phyloP scores from a whole-genome alignment of 2,888 invertebrate species.

The Habroteleia sp. region DNA sequence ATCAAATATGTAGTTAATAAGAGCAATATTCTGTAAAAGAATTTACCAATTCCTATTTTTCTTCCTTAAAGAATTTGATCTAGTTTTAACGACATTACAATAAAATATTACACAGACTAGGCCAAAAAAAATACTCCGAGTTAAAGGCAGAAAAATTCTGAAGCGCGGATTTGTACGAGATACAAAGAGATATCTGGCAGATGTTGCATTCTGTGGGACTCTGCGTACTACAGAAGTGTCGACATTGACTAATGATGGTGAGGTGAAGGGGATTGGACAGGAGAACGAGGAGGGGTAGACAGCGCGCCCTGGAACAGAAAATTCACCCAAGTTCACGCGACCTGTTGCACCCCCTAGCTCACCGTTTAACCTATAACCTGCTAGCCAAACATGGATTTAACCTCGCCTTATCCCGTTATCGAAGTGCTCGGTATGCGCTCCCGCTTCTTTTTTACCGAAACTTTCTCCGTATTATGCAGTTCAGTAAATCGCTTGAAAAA shows the following conservation, averaged over 20 bases:
- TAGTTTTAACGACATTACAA: too few relatives aligned
- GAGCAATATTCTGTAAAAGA: too few relatives aligned
- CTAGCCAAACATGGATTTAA: slow-evolving; percentile 81
- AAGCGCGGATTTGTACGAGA: slow-evolving; percentile 73
- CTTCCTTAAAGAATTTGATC: too few relatives aligned
- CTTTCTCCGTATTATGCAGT: slow-evolving; percentile 51
- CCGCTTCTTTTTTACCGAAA: slow-evolving; percentile 62
- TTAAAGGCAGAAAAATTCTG: slow-evolving; percentile 63
- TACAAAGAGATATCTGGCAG: slow-evolving; percentile 76
- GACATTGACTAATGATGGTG: slow-evolving; percentile 81
- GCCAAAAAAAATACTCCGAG: slow-evolving; percentile 40
- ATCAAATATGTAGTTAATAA: too few relatives aligned
- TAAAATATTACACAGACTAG: too few relatives aligned
- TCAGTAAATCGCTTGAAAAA: slow-evolving; percentile 49
- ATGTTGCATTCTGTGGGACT: slow-evolving; percentile 77
- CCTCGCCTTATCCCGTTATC: slow-evolving; percentile 81
- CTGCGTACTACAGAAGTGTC: slow-evolving; percentile 77
- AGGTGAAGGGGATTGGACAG: slow-evolving; percentile 72
- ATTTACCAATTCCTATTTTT: too few relatives aligned
- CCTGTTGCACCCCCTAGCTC: slow-evolving; percentile 81
- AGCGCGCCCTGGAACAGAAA: slow-evolving; percentile 80
- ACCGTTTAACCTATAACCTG: slow-evolving; percentile 81
- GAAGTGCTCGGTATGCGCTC: slow-evolving; percentile 70
- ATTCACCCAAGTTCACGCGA: slow-evolving; percentile 81
- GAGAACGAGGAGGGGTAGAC: slow-evolving; percentile 74